Evolutionary conservation across 2,888 invertebrate genomes (phyloP), one percentile per base, ranked within the genome.

Genomic region (Lypha dubia): DNA sequence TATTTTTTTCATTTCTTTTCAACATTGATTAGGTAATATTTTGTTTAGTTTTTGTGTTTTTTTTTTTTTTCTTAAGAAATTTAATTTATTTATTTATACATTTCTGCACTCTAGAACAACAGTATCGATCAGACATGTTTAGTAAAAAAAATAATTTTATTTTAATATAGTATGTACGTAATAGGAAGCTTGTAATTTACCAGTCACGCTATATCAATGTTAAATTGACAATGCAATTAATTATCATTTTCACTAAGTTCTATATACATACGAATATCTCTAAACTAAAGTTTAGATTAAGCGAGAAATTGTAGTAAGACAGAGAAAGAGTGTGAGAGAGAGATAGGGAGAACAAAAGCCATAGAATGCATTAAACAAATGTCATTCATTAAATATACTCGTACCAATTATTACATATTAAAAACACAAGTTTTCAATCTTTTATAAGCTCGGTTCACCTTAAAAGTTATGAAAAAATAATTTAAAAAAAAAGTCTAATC

Each of bases 151-250:
- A 35, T 2, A 5, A 13, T 5, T 63, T 74, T 49, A 20, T 53
- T 58, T 75, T 75, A 80, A 58, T 60, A 68, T 68, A n/a, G n/a
- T n/a, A n/a, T n/a, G n/a, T n/a, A n/a, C n/a, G n/a, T n/a, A 74
- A 73, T 84, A 67, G 76, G 71, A 73, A 80, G 60, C 63, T 63
- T 70, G 41, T 74, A 67, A 79, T 79, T 74, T 74, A 74, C 68
- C 70, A 68, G 84, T 84, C 81, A 84, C 82, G 84, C 84, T 84
- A 84, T 81, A 63, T 79, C 84, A 77, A 82, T 84, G 77, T 74
- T 74, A 79, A 79, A 74, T 60, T 77, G 74, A 75, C 77, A 74
- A 35, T 67, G 70, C 53, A 76, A 70, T 81, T 81, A 68, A 81
- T 81, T 71, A 70, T 82, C 62, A 82, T 75, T 65, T 63, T 35